Base-by-base conservation (phyloP, 2,797 vertebrate genomes). In the Gymnoscopelus braueri region DNA sequence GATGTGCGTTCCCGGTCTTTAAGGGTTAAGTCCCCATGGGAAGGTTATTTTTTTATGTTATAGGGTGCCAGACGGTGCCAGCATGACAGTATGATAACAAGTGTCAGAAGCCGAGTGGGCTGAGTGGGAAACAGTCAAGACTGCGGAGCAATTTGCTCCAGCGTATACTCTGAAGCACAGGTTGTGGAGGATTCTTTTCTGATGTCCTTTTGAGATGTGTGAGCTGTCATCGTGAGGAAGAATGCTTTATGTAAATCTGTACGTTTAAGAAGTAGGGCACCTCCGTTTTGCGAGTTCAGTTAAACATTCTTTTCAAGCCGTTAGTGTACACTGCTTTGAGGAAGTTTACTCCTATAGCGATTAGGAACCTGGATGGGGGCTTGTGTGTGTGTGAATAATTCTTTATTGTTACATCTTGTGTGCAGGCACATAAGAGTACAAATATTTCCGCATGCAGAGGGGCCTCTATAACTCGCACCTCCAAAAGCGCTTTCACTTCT, bases 41-140 rank as follows among this genome's bases (percentile, higher is more conserved):
- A 67, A 63, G 65, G 57, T 72, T 77, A 74, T 86, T 65, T 62
- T 64, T 75, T 74, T 77, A 80, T 58, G 59, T 78, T 78, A 71
- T 67, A 60, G 63, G 71, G 78, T 69, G 70, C 53, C 77, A 87
- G 84, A 77, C 87, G 79, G 76, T 72, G 72, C 29, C 3, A 7
- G 80, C 63, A 77, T 62, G 71, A 72, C 70, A 50, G 70, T 68
- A 72, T 56, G 79, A 78, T 78, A 87, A 87, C 86, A 88, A 79
- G 86, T 89, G 89, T 91, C 79, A 84, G 76, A 82, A 84, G 65
- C 71, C 55, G 55, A 77, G 80, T 51, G 67, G 60, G 54, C 64
- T 57, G 19, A 19, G 19, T 19, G 2, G 29, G 69, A 84, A 84
- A 76, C 72, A 49, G 57, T 69, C 63, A 81, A 74, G 71, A 74